phyloP scores from a whole-genome alignment of 2,888 invertebrate species.

The Netelia virgata region DNA sequence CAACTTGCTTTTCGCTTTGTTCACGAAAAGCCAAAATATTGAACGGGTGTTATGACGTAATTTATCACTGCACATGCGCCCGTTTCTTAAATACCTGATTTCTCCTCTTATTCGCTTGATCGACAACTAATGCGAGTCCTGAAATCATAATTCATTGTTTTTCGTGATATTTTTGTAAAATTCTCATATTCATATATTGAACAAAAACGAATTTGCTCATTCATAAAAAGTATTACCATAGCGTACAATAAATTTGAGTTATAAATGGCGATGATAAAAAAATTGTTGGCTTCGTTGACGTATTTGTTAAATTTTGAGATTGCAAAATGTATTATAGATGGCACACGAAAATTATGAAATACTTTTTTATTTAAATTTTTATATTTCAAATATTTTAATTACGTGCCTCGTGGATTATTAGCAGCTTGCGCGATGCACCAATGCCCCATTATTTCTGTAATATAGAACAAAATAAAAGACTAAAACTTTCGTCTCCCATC shows the following conservation, averaged over 20 bases:
- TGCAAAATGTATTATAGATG: neutral
- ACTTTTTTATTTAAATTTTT: neutral
- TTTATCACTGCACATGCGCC: neutral
- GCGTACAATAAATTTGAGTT: neutral
- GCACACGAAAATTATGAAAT: too few species aligned
- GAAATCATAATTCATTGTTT: too few species aligned
- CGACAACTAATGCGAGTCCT: neutral
- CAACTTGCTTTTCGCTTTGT: neutral
- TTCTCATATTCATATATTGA: too few species aligned
- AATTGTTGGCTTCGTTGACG: neutral
- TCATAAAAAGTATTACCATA: neutral
- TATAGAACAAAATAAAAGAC: neutral
- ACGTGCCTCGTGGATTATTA: neutral
- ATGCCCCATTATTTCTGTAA: neutral
- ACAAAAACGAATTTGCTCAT: too few species aligned
- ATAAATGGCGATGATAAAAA: neutral
- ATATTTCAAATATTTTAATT: neutral
- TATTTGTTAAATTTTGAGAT: neutral
- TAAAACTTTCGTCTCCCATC: neutral
- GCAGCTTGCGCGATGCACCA: neutral
- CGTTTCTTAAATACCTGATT: neutral
- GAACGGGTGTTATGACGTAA: neutral
- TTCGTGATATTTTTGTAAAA: too few species aligned
- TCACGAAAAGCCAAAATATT: constrained; percentile 2
- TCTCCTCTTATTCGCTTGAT: neutral